Evolutionary conservation across 35 echinoderm and acorn worm genomes (phyloP).

Genomic region (Heliocidaris tuberculata): DNA sequence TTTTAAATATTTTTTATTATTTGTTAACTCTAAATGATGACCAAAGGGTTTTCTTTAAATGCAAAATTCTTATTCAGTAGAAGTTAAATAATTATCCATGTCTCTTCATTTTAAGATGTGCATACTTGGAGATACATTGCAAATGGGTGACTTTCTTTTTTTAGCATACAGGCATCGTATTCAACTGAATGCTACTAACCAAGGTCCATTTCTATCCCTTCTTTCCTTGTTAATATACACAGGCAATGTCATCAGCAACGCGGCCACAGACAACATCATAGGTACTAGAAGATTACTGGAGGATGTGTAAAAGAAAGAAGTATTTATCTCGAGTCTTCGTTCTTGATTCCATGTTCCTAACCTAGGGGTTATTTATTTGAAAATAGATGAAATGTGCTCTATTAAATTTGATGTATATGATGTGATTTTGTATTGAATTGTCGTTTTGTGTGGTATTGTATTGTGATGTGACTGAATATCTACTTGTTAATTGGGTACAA

Average conservation of each 20-base stretch:
- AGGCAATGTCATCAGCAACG: conserved; percentile 21
- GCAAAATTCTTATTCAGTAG: no score
- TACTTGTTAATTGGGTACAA: no score
- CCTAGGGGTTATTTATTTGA: conserved; percentile 22
- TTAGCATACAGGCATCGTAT: neutral
- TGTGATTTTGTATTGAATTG: neutral
- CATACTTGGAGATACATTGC: neutral
- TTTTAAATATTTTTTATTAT: no score
- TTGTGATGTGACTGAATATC: neutral
- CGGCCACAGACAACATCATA: conserved; percentile 42
- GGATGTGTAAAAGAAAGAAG: neutral
- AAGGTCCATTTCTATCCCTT: neutral
- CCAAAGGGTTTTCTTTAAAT: no score
- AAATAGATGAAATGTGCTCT: neutral
- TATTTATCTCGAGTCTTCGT: conserved; percentile 15
- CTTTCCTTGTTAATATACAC: neutral
- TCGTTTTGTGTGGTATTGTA: neutral
- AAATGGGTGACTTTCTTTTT: neutral
- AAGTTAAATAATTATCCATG: neutral
- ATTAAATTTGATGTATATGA: no score
- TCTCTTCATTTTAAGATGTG: neutral
- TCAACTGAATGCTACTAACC: neutral
- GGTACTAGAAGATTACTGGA: neutral
- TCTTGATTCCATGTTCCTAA: conserved; percentile 11
- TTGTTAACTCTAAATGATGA: no score